phyloP scores from a whole-genome alignment of 2,888 invertebrate genomes.

The Eilema sororculum region DNA sequence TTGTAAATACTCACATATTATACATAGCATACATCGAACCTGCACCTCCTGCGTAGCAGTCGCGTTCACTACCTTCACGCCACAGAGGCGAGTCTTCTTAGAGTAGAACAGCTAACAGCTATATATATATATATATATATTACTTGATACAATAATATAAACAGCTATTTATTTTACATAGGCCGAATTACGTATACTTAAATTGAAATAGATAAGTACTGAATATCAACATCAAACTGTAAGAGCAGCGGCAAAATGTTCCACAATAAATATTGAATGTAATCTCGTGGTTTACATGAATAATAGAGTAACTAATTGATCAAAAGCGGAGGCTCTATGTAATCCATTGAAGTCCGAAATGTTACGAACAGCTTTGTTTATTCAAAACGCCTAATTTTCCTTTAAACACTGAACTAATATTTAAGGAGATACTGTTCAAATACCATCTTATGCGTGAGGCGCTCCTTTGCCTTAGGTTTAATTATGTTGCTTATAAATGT shows the following conservation, averaged over 20 bases:
- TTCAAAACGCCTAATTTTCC: constrained; percentile 23
- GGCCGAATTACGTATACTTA: not conserved
- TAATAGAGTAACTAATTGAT: constrained; percentile 44
- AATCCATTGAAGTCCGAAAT: constrained; percentile 35
- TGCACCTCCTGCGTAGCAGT: too few relatives aligned
- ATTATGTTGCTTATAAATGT: not conserved
- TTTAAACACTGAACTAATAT: constrained; percentile 22
- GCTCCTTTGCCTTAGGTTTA: constrained; percentile 5
- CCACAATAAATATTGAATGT: constrained; percentile 40
- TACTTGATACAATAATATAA: not conserved
- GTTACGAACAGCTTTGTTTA: constrained; percentile 22
- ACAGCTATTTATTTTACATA: not conserved
- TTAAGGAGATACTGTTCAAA: constrained; percentile 14
- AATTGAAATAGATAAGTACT: constrained; percentile 16
- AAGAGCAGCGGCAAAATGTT: constrained; percentile 25
- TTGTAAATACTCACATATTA: too few relatives aligned
- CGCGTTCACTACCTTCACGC: too few relatives aligned
- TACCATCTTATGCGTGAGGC: constrained; percentile 3
- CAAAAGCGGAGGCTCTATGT: constrained; percentile 31
- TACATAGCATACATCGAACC: too few relatives aligned
- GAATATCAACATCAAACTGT: constrained; percentile 10
- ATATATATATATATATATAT: too few relatives aligned
- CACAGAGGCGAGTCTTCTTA: too few relatives aligned
- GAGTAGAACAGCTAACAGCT: too few relatives aligned
- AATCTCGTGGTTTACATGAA: constrained; percentile 34